phyloP scores from a whole-genome alignment of 2,113 vertebrate genomes.

The Crypturellus undulatus region DNA sequence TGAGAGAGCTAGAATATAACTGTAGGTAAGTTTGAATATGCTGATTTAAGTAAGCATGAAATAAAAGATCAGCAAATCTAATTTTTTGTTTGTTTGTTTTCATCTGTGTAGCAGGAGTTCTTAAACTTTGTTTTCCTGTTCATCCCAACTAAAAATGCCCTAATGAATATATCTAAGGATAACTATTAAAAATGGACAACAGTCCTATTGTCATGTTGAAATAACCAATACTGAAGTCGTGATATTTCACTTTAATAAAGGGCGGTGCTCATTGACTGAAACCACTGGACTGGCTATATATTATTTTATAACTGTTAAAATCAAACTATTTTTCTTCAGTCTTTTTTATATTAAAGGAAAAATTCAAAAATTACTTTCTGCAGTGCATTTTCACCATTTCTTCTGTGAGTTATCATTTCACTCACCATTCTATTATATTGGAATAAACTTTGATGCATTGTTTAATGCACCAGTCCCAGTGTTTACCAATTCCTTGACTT shows the following conservation, averaged over 20 bases:
- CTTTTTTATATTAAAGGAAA: not conserved
- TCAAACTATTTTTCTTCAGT: not conserved
- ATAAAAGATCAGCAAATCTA: not conserved
- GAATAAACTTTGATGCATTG: not conserved
- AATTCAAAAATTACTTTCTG: not conserved
- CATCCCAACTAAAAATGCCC: not conserved
- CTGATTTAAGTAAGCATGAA: not conserved
- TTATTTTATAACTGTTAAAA: not conserved
- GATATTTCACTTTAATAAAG: not conserved
- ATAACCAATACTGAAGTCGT: not conserved
- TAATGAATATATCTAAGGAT: not conserved
- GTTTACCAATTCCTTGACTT: not conserved
- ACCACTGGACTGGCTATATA: not conserved
- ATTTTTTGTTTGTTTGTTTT: not conserved
- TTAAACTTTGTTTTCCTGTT: not conserved
- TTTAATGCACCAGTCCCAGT: accelerated
- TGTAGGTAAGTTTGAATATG: not conserved
- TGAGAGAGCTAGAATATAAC: not conserved
- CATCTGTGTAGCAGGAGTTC: not conserved
- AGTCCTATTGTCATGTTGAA: not conserved
- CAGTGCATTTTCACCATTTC: not conserved
- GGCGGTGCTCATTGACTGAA: not conserved
- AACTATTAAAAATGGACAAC: not conserved
- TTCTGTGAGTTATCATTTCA: not conserved
- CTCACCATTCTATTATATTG: not conserved